Base-by-base conservation (phyloP, 2,797 vertebrate species). In the Okamejei kenojei region DNA sequence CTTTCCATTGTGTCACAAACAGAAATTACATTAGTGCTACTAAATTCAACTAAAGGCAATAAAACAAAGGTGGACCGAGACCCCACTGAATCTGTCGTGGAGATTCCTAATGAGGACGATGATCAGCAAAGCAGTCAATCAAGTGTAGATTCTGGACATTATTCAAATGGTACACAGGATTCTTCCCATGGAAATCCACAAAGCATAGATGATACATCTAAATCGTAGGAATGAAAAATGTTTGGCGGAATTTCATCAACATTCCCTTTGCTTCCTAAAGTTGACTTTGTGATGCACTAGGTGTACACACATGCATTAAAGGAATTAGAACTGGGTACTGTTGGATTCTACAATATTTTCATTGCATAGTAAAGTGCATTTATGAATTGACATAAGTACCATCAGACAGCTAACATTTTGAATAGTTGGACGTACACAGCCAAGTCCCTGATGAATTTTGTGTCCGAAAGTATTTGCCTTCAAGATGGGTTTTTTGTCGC, bases 61-160 rank as follows among this genome's bases (percentile, higher is more conserved):
- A 93, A 19, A 21, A 96, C 58, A 93, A 96, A 29, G 95, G 96
- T 8, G 93, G 0, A 65, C 21, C n/a, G n/a, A 77, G 92, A 94
- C 0, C 94, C 94, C 93, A 82, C 73, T 8, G 54, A n/a, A 15
- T n/a, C 92, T 0, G 21, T 26, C 0, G 86, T 92, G 4, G 68
- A 88, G n/a, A 21, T 35, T 19, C 61, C 32, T 88, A 93, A 93
- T 2, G 94, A 93, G 74, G 93, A 93, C 45, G 93, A 45, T 54
- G 88, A 90, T 73, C 19, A 74, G 13, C 94, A 94, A 68, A 93
- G 0, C 86, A 94, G 94, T 15, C 95, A 96, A 32, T 95, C 81
- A 61, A 96, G 93, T 63, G 93, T 93, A 17, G 96, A 97, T 93
- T 97, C 96, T 0, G 96, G 96, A 58, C 96, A 96, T 94, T 97